Evolutionary conservation across 2,888 invertebrate species (phyloP), one percentile per base, ranked within the genome.

Genomic region (Thumatha senex): DNA sequence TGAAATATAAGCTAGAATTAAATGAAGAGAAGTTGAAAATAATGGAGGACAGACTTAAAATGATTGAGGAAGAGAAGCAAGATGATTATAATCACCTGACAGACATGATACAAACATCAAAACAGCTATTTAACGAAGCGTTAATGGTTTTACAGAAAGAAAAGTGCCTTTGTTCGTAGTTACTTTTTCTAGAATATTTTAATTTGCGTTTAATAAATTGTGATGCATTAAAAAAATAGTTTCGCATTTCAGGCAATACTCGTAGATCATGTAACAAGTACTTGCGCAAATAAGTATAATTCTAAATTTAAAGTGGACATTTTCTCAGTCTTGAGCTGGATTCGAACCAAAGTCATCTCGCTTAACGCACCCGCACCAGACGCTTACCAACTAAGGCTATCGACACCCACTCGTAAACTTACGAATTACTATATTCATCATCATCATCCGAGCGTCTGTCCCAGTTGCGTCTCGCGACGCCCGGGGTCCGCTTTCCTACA

Each of bases 1-100:
- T 91, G 9, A 87, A 81, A 72, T 90, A 76, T 59, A 91, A 84
- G 68, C 74, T 95, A 47, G 94, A 94, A 71, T 77, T 95, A 48
- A 91, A 94, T 0, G 93, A 95, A 67, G 95, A 95, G 77, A 94
- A 94, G 65, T 86, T 94, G 38, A 93, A 94, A 72, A 93, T 94
- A 13, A 81, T 95, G 73, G 93, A 93, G 71, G 93, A 93, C 38
- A 92, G 93, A 72, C 74, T 95, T 35, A 92, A 92, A 67, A 93
- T 94, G 74, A 88, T 94, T 31, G 93, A 93, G 63, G 92, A 93
- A 57, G 95, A 95, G 68, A 93, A 94, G 69, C 90, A 89, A 47
- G 83, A 92, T 14, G 95, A 95, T 80, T 87, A 91, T 36, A 78
- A 80, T 36, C 82, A 88, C 74, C 93, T 92, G 63, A 93, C 89